phyloP scores from a whole-genome alignment of 2,797 vertebrate genomes.

The Falco naumanni region DNA sequence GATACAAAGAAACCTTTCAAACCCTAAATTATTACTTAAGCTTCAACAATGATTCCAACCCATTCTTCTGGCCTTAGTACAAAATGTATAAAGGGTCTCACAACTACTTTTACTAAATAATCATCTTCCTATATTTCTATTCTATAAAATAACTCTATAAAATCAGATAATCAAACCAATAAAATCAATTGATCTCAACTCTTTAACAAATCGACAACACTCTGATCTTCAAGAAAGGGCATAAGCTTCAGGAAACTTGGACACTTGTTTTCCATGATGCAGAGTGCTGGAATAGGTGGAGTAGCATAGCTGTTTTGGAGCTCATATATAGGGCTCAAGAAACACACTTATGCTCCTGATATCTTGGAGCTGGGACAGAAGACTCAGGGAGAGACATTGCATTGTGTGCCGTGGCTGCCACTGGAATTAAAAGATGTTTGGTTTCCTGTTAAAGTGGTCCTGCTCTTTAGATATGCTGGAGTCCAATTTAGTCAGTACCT shows the following conservation, averaged over 20 bases:
- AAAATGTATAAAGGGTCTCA: too few relatives aligned
- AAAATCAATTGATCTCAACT: too few relatives aligned
- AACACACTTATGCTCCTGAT: background rate
- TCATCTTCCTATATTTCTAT: too few relatives aligned
- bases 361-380: background rate
- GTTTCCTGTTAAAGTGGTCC: background rate
- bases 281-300: background rate
- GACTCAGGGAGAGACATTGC: background rate
- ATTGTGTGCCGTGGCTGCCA: background rate
- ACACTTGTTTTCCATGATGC: background rate
- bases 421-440: background rate
- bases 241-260: rapidly evolving
- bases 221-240: background rate
- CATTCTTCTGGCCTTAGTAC: too few relatives aligned
- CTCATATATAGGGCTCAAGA: background rate
- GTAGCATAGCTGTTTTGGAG: background rate
- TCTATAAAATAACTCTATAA: too few relatives aligned
- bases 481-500: background rate
- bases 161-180: too few relatives aligned
- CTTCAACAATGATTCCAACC: too few relatives aligned
- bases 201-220: too few relatives aligned
- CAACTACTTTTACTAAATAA: too few relatives aligned
- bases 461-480: background rate
- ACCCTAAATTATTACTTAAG: too few relatives aligned
- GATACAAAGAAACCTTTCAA: too few relatives aligned